phyloP scores from a whole-genome alignment of 2,113 vertebrate genomes.

The Turnix velox region DNA sequence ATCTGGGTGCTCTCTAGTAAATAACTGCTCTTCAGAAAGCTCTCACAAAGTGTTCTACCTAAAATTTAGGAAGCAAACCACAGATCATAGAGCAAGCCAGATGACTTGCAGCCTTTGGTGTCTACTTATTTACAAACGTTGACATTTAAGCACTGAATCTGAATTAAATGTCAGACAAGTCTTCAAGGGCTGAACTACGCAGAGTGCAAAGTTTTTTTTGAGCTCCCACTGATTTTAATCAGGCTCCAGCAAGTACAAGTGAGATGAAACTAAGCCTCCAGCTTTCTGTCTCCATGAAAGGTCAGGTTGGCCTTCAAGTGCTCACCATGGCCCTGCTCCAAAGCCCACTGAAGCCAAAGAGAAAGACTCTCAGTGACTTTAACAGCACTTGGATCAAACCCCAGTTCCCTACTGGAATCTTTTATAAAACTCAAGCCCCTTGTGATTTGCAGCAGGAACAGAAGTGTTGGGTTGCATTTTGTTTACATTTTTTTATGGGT shows the following conservation, averaged over 20 bases:
- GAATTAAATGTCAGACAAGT: constrained; percentile 45
- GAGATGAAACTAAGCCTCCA: constrained; percentile 8
- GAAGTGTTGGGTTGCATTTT: background rate
- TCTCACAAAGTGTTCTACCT: background rate
- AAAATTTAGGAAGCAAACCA: background rate
- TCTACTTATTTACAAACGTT: constrained; percentile 12
- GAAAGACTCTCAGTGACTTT: background rate
- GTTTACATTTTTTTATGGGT: constrained; percentile 21
- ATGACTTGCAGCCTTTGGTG: background rate
- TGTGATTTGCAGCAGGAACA: background rate
- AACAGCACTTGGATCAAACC: constrained; percentile 6
- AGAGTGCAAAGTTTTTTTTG: constrained; percentile 24
- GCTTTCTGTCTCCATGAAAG: constrained; percentile 8
- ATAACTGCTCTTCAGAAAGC: background rate
- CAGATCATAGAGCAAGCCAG: background rate
- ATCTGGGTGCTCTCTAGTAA: background rate
- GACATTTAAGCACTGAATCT: constrained; percentile 10
- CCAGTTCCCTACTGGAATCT: background rate
- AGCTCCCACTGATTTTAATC: constrained; percentile 30
- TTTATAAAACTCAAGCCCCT: background rate
- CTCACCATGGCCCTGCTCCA: constrained; percentile 1
- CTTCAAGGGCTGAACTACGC: background rate
- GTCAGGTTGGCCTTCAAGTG: constrained; percentile 19
- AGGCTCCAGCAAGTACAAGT: background rate
- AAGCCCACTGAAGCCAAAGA: background rate